These are phyloP conservation scores for Euplagia quadripunctaria DNA, from an alignment of 2,888 invertebrate genomes.

Conservation along the genomic window DNA sequence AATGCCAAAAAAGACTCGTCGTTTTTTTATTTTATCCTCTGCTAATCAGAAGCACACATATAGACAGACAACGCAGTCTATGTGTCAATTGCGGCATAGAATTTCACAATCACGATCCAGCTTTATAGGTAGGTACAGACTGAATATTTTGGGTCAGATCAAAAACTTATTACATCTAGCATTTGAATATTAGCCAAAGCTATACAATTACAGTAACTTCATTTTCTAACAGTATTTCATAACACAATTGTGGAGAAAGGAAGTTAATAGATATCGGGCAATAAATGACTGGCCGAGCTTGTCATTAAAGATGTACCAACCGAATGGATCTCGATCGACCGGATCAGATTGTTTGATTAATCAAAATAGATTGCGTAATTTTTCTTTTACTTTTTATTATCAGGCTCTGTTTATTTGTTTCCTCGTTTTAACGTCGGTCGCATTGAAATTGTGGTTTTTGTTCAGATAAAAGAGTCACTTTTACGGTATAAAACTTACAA, in stretches of 20 bases:
- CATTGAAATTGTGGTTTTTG: slow-evolving; percentile 1
- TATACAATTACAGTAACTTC: neutral
- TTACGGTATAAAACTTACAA: neutral
- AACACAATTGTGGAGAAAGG: slow-evolving; percentile 8
- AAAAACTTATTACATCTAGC: neutral
- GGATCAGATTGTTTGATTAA: slow-evolving; percentile 49
- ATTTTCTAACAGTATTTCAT: slow-evolving; percentile 8
- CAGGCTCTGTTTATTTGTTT: slow-evolving; percentile 44
- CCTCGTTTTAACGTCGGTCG: slow-evolving; percentile 2
- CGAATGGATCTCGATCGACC: slow-evolving; percentile 34
- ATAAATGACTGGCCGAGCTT: slow-evolving; percentile 28
- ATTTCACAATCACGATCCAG: no score
- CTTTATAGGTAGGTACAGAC: no score
- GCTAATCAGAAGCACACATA: no score
- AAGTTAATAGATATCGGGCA: slow-evolving; percentile 7
- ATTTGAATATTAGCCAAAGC: neutral
- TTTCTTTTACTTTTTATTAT: slow-evolving; percentile 46
- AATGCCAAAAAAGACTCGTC: no score
- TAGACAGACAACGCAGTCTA: no score
- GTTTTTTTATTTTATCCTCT: no score
- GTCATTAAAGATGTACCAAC: slow-evolving; percentile 41
- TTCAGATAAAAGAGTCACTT: neutral
- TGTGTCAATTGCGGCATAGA: no score
- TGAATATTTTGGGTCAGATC: no score
- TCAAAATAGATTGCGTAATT: slow-evolving; percentile 44